Evolutionary conservation across 2,888 invertebrate species (phyloP).

Genomic region (Netelia melanura): DNA sequence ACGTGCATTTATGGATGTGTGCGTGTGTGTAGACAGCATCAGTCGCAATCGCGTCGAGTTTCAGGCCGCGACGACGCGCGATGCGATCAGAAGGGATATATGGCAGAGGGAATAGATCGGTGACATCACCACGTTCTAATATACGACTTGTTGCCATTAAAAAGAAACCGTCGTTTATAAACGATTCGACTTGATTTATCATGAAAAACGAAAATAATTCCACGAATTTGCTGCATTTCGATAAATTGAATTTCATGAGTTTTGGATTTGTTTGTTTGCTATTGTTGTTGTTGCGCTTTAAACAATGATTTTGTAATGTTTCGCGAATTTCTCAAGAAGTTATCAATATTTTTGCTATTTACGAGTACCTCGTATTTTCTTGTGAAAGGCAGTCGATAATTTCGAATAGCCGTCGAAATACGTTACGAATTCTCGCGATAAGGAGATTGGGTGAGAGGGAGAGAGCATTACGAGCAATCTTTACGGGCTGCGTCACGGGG

Average conservation of each 20-base stretch:
- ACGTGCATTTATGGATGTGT: neutral
- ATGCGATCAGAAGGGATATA: slow-evolving; percentile 34
- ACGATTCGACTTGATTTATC: neutral
- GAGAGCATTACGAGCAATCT: slow-evolving; percentile 27
- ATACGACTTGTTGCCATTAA: neutral
- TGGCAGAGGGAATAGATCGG: slow-evolving; percentile 42
- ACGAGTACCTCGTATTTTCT: too few relatives aligned
- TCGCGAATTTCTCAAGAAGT: neutral
- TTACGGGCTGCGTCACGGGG: slow-evolving; percentile 77
- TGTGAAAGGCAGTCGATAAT: too few relatives aligned
- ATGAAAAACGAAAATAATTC: neutral
- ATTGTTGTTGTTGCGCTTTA: neutral
- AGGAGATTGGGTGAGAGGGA: neutral
- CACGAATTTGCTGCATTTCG: neutral
- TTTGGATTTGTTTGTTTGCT: neutral
- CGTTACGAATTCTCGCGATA: neutral
- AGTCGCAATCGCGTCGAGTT: slow-evolving; percentile 53
- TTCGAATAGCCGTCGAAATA: neutral
- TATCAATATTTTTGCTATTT: neutral
- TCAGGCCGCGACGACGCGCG: slow-evolving; percentile 32
- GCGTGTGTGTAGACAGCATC: slow-evolving; percentile 22
- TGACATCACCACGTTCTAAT: slow-evolving; percentile 54
- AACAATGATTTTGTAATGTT: neutral
- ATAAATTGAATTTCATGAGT: neutral
- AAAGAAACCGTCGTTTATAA: neutral